Conservation (phyloP, 2,888 invertebrate genomes). For the Sphaeridia pumilis region DNA sequence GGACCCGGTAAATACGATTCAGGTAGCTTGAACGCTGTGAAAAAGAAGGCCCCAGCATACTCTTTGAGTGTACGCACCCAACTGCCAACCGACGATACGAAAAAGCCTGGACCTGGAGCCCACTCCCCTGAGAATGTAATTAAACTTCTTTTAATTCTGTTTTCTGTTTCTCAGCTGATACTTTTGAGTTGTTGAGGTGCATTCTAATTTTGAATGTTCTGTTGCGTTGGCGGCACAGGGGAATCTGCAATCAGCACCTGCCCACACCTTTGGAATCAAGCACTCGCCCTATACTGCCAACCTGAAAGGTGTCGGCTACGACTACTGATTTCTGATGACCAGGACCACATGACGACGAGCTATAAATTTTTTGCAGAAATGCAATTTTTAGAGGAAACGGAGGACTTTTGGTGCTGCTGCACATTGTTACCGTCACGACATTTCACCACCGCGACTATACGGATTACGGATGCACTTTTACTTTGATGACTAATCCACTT, state of each 20-base stretch:
- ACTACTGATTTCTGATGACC: no score
- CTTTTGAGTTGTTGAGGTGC: neutral
- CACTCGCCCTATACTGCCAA: constrained; percentile 65
- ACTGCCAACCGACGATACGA: constrained; percentile 62
- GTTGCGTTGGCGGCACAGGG: constrained; percentile 42
- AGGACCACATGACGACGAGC: neutral
- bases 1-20: constrained; percentile 71
- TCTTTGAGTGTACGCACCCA: constrained; percentile 72
- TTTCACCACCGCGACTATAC: no score
- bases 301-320: constrained; percentile 37
- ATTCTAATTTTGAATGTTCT: neutral
- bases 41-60: constrained; percentile 60
- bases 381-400: no score
- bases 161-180: no score
- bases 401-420: no score
- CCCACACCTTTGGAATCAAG: constrained; percentile 72
- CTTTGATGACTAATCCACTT: no score
- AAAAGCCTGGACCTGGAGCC: constrained; percentile 83
- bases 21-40: constrained; percentile 49
- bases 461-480: no score
- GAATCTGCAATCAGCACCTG: constrained; percentile 51
- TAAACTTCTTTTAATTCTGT: neutral
- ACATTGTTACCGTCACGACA: no score
- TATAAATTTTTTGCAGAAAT: no score
- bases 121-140: constrained; percentile 85